These are phyloP conservation scores for Drosophila kepulauana DNA, from an alignment of 1,140 invertebrate species.

Conservation along the genomic window DNA sequence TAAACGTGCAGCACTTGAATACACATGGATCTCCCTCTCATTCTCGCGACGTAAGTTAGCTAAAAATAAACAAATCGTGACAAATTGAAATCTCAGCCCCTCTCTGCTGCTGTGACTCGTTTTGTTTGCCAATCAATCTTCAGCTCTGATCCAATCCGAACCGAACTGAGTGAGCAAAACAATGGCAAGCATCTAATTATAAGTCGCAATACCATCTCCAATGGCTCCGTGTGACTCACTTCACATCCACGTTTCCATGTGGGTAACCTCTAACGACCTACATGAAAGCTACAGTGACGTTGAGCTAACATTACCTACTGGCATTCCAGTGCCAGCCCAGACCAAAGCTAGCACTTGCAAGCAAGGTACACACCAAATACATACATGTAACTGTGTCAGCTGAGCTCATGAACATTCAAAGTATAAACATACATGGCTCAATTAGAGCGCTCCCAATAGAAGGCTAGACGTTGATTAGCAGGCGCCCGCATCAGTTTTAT, in stretches of 20 bases:
- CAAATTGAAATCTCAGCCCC: constrained; percentile 46
- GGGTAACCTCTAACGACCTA: constrained; percentile 72
- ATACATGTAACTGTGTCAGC: constrained; percentile 19
- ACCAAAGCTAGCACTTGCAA: constrained; percentile 44
- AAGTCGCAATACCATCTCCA: constrained; percentile 37
- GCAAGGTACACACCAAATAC: constrained; percentile 53
- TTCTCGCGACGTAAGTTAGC: constrained; percentile 33
- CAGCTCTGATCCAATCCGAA: neutral
- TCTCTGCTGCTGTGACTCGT: neutral
- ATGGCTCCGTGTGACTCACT: constrained; percentile 50
- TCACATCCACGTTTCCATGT: constrained; percentile 19
- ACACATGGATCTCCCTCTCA: neutral
- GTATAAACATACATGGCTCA: constrained; percentile 20
- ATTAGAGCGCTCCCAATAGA: constrained; percentile 48
- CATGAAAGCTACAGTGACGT: constrained; percentile 37
- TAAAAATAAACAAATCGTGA: constrained; percentile 77
- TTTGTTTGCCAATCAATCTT: constrained; percentile 19
- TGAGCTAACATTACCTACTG: constrained; percentile 9
- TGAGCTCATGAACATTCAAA: neutral
- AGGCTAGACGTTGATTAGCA: constrained; percentile 42
- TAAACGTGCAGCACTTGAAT: neutral
- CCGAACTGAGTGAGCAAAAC: constrained; percentile 30
- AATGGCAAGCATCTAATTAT: constrained; percentile 65
- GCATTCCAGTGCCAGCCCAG: constrained; percentile 21
- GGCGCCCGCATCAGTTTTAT: constrained; percentile 34